Conservation (phyloP, 2,797 vertebrate genomes). For the Eulemur albifrons region DNA sequence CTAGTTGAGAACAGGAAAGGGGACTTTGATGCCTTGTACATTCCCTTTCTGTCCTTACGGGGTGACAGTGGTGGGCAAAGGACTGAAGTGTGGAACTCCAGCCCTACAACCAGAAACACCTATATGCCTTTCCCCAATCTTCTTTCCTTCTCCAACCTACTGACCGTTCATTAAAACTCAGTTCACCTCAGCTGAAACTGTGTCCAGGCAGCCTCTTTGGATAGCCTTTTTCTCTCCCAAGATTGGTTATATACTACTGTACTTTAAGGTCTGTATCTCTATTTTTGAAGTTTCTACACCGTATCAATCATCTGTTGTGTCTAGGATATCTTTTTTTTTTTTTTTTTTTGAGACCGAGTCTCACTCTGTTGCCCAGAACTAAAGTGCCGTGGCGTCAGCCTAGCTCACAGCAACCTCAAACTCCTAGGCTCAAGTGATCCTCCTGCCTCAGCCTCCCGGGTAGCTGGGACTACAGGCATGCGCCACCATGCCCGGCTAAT, state of each 20-base stretch:
- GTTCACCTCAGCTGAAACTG: neutral
- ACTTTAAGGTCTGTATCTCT: neutral
- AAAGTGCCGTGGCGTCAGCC: too few relatives aligned
- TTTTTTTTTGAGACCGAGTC: too few relatives aligned
- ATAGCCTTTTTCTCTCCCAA: neutral
- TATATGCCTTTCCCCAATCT: neutral
- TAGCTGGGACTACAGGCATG: too few relatives aligned
- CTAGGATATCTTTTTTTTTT: neutral
- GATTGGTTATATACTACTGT: neutral
- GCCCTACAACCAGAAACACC: neutral
- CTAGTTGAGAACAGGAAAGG: neutral
- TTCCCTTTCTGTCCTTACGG: neutral
- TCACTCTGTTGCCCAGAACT: too few relatives aligned
- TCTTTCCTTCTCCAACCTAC: neutral
- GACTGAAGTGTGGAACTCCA: neutral
- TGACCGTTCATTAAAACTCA: neutral
- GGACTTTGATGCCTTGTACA: neutral
- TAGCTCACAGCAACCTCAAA: too few relatives aligned
- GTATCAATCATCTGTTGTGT: neutral
- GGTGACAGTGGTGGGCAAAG: neutral
- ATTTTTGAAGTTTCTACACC: neutral
- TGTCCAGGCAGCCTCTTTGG: neutral
- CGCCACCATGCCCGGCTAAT: too few relatives aligned
- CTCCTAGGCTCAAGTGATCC: too few relatives aligned
- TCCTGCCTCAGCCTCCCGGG: too few relatives aligned